phyloP scores from a whole-genome alignment of 2,797 vertebrate species.

The Galagoides demidoff region DNA sequence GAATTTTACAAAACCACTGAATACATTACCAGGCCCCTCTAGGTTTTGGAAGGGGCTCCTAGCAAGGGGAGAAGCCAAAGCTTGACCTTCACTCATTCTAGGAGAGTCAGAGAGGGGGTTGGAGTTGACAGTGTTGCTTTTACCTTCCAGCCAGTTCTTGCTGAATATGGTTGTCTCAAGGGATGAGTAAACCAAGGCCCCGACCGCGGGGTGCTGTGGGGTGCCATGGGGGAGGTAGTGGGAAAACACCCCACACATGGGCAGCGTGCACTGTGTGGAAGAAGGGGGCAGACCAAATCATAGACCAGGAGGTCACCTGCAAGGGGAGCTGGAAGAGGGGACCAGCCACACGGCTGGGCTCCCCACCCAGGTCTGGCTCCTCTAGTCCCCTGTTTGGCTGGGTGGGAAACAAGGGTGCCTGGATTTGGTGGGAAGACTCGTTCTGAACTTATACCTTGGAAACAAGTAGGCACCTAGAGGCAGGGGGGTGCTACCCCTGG shows the following conservation, averaged over 20 bases:
- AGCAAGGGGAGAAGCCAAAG: neutral
- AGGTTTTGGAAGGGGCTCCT: neutral
- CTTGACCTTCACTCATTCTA: neutral
- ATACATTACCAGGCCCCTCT: neutral
- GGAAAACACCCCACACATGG: neutral
- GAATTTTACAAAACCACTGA: neutral
- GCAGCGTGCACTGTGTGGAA: neutral
- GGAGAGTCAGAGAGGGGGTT: neutral
- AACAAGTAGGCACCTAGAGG: neutral
- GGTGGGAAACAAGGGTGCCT: neutral
- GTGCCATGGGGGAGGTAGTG: neutral
- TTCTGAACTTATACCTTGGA: neutral
- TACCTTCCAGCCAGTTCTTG: neutral
- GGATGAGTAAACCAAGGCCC: neutral
- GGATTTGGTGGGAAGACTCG: neutral
- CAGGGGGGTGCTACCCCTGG: no score
- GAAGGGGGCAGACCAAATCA: neutral
- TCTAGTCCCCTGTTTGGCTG: neutral
- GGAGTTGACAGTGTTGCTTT: no score
- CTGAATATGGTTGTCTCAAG: neutral
- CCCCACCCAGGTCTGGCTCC: no score
- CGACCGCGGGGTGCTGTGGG: neutral
- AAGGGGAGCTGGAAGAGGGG: neutral
- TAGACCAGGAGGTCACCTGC: neutral
- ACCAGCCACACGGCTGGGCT: neutral